Percentiles rank a stretch among this genome's conserved stretches.
Conservation (phyloP, 2,888 invertebrate genomes). For the Abrostola tripartita region DNA sequence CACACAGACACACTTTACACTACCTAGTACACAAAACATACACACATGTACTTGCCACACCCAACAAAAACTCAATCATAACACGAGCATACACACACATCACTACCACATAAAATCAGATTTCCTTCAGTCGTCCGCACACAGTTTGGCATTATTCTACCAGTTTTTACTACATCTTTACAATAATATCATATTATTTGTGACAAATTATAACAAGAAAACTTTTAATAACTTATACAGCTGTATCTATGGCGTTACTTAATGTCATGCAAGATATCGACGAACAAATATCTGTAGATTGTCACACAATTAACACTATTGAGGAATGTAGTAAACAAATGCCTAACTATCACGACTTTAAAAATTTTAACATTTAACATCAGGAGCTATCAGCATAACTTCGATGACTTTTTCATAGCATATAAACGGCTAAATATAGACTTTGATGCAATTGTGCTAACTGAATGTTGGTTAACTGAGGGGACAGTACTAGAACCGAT, state of each 20-base stretch:
- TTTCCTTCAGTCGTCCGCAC: too few relatives aligned
- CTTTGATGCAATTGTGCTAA: not conserved
- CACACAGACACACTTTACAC: too few relatives aligned
- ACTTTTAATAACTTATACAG: too few relatives aligned
- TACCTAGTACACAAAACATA: not conserved
- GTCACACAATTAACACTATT: not conserved
- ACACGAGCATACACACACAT: too few relatives aligned
- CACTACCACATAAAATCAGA: too few relatives aligned
- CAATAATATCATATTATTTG: too few relatives aligned
- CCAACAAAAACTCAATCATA: too few relatives aligned
- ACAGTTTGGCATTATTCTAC: too few relatives aligned
- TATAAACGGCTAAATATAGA: not conserved
- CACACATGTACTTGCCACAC: not conserved
- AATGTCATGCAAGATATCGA: not conserved
- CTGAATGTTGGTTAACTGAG: not conserved
- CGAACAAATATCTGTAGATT: not conserved
- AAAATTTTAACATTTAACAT: not conserved
- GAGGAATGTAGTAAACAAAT: not conserved
- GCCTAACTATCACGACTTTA: not conserved
- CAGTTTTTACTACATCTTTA: too few relatives aligned
- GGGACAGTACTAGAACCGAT: not conserved
- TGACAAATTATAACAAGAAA: too few relatives aligned
- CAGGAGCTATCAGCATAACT: not conserved
- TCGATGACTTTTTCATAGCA: not conserved
- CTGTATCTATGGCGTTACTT: not conserved